Evolutionary conservation across 2,797 vertebrate species (phyloP).

Genomic region (Florisuga fusca): DNA sequence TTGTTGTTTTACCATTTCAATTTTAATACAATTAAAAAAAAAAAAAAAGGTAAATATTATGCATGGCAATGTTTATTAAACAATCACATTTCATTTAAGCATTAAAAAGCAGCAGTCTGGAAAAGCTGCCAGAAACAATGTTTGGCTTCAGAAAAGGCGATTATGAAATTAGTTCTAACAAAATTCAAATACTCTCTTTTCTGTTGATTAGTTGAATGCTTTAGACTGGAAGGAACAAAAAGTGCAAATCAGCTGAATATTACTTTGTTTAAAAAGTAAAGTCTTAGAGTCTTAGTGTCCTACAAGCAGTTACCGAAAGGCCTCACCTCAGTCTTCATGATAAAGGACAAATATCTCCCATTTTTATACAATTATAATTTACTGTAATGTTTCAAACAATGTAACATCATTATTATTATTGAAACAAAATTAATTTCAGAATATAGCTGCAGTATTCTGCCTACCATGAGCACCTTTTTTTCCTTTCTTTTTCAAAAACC

Average conservation of each 20-base stretch:
- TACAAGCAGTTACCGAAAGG: slow-evolving; percentile 66
- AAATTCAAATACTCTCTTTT: slow-evolving; percentile 59
- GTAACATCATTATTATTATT: slow-evolving; percentile 26
- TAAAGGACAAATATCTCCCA: slow-evolving; percentile 53
- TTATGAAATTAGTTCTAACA: slow-evolving; percentile 70
- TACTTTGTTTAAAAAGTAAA: slow-evolving; percentile 48
- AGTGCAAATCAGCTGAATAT: slow-evolving; percentile 67
- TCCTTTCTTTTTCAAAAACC: background rate
- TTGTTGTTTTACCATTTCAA: slow-evolving; percentile 59
- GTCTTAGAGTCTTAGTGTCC: slow-evolving; percentile 67
- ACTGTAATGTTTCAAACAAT: slow-evolving; percentile 59
- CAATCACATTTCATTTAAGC: slow-evolving; percentile 75
- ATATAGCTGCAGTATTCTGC: slow-evolving; percentile 40
- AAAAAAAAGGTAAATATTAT: slow-evolving; percentile 65
- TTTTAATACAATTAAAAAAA: slow-evolving; percentile 74
- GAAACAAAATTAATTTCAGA: slow-evolving; percentile 52
- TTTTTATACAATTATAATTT: slow-evolving; percentile 52
- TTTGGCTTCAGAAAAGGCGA: slow-evolving; percentile 71
- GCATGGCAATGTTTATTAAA: slow-evolving; percentile 73
- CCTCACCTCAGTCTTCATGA: slow-evolving; percentile 53
- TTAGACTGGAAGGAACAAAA: slow-evolving; percentile 65
- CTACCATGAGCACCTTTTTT: slow-evolving; percentile 34
- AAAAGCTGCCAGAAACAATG: slow-evolving; percentile 73
- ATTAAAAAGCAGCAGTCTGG: slow-evolving; percentile 69
- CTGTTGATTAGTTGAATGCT: slow-evolving; percentile 73